Percentiles rank a stretch among this genome's conserved stretches.
phyloP scores from a whole-genome alignment of 2,113 vertebrate genomes.

The Gopherus flavomarginatus region DNA sequence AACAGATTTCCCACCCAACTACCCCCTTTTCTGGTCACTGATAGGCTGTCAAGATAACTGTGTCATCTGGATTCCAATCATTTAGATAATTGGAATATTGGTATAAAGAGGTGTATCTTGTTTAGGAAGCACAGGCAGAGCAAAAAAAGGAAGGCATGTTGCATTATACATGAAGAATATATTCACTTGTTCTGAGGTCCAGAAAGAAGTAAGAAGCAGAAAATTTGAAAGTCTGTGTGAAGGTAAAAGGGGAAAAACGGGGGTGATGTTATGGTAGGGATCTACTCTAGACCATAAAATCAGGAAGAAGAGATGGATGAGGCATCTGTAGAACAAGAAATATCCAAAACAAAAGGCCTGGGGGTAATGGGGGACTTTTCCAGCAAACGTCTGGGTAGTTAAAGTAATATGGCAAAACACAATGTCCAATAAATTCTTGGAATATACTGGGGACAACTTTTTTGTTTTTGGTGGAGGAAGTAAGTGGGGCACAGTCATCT shows the following conservation, averaged over 20 bases:
- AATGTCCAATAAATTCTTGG: too few species aligned
- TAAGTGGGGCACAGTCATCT: too few species aligned
- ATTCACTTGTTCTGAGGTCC: neutral
- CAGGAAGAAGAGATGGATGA: neutral
- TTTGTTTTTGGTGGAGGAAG: too few species aligned
- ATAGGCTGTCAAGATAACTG: slow-evolving; percentile 8
- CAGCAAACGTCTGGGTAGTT: too few species aligned
- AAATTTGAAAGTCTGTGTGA: neutral
- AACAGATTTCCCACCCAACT: neutral
- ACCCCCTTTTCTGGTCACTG: slow-evolving; percentile 7
- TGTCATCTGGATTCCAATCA: slow-evolving; percentile 1
- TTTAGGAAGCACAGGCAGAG: neutral
- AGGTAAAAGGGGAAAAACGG: neutral
- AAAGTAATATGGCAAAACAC: too few species aligned
- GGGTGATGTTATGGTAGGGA: neutral
- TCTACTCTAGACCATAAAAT: neutral
- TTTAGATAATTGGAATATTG: neutral
- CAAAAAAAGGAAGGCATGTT: neutral
- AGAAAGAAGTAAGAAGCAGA: neutral
- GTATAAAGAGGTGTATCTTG: neutral
- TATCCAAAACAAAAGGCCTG: too few species aligned
- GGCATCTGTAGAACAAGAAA: too few species aligned
- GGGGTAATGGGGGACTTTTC: too few species aligned
- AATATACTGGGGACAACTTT: too few species aligned
- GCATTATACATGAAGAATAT: neutral